Base-by-base conservation (phyloP, 2,113 vertebrate genomes). In the Chauna torquata region DNA sequence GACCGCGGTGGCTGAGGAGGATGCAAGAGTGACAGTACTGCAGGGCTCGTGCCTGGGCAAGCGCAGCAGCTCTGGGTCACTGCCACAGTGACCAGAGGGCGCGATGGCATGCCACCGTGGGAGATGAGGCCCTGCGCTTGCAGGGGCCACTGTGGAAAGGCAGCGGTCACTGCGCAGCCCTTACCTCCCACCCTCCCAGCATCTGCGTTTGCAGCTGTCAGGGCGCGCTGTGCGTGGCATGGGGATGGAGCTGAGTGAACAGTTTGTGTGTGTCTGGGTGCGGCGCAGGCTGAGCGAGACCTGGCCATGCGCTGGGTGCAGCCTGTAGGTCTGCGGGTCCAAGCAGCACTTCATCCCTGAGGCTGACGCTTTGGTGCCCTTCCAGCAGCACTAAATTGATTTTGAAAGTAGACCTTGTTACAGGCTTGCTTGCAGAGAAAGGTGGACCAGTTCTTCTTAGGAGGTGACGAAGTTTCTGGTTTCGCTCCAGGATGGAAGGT, bases 171-270 rank as follows among this genome's bases (percentile, higher is more conserved):
- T 10, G 8, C 14, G 40, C 54, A 64, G 68, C 19, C 3, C 0
- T 4, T 30, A n/a, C 74, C n/a, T 68, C 66, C 18, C 2, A 27
- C 5, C 61, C n/a, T 66, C 10, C 5, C 18, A 61, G 42, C 19
- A 0, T 20, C 8, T 25, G 45, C 34, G 5, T 38, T 69, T 25
- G 2, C 20, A 27, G 76, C 81, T 76, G 25, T 14, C 54, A 8
- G 30, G 34, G 24, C n/a, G 36, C 3, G 1, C 44, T 87, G 57
- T 38, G 34, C n/a, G 6, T 1, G 2, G 34, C 18, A 2, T 3
- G 20, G 42, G 15, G n/a, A 32, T 19, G 85, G 52, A n/a, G 25
- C 0, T 11, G 57, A 11, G 59, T 16, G 86, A 42, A 7, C 38
- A 8, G 5, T 49, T 8, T 13, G 30, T 49, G 47, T 9, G 58